Conservation (phyloP, 2,113 vertebrate species). For the Urocitellus parryii region DNA sequence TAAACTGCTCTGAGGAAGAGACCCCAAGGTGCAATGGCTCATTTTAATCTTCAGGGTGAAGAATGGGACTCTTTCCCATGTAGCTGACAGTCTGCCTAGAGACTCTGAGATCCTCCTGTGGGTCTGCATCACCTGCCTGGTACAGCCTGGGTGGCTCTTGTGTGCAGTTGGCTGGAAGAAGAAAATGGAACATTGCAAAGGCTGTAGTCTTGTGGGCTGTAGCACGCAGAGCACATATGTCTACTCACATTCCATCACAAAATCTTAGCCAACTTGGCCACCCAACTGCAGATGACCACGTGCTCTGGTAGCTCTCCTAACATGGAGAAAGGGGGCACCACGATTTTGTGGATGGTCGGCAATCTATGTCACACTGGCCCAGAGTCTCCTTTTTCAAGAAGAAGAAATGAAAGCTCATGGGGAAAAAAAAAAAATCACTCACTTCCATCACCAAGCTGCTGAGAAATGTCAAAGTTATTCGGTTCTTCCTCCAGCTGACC, state of each 20-base stretch:
- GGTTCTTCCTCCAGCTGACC: not conserved
- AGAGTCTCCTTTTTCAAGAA: not conserved
- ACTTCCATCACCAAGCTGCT: not conserved
- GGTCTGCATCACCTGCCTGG: rapidly evolving
- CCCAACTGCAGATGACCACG: rapidly evolving
- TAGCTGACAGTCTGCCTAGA: not conserved
- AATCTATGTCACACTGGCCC: not conserved
- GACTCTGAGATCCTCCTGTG: not conserved
- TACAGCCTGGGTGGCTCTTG: not conserved
- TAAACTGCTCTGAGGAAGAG: not conserved
- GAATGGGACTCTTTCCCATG: not conserved
- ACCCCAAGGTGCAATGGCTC: not conserved
- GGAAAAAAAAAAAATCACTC: not conserved
- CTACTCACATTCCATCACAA: not conserved
- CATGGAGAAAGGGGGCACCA: not conserved
- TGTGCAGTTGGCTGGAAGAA: not conserved
- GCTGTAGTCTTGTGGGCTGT: not conserved
- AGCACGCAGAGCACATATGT: not conserved
- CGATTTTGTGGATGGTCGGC: not conserved
- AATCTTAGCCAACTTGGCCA: not conserved
- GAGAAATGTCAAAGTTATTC: not conserved
- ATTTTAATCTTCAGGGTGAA: not conserved
- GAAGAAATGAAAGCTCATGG: not conserved
- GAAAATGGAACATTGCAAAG: not conserved
- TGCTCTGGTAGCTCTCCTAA: not conserved